Conservation (phyloP, 2,113 vertebrate species). For the Empidonax alnorum region DNA sequence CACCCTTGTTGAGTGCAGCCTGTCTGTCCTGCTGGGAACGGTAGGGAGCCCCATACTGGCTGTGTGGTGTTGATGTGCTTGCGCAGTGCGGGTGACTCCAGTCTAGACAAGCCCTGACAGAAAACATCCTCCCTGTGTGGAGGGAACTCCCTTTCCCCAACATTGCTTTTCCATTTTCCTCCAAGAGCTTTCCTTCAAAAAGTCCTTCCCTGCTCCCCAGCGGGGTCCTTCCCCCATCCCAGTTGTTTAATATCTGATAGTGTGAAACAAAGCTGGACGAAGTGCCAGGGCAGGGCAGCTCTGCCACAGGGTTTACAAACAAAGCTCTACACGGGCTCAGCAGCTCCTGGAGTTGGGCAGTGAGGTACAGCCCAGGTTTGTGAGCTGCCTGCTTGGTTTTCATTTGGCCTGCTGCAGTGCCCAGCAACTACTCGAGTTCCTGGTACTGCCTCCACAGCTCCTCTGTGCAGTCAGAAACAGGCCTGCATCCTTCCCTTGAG, state of each 20-base stretch:
- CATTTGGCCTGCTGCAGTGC: neutral
- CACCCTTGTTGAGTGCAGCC: fast-evolving
- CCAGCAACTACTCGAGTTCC: neutral
- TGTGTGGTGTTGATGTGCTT: neutral
- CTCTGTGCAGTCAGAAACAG: neutral
- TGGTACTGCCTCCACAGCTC: neutral
- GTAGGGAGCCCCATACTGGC: neutral
- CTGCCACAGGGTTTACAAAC: neutral
- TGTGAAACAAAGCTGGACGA: neutral
- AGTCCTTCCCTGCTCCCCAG: neutral
- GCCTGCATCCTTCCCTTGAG: slow-evolving; percentile 51
- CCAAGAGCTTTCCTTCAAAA: neutral
- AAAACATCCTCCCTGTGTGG: neutral
- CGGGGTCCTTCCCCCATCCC: neutral
- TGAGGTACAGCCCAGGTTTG: neutral
- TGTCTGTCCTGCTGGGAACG: neutral
- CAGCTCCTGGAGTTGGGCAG: neutral
- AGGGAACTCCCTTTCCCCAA: slow-evolving; percentile 1
- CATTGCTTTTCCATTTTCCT: neutral
- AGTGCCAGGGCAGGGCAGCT: neutral
- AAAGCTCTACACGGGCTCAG: neutral
- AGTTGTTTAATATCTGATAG: neutral
- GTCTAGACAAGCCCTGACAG: slow-evolving; percentile 51
- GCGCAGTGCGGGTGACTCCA: neutral
- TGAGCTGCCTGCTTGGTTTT: neutral